These are phyloP conservation scores for Cephus runcator DNA, from an alignment of 2,888 invertebrate genomes.

Conservation along the genomic window DNA sequence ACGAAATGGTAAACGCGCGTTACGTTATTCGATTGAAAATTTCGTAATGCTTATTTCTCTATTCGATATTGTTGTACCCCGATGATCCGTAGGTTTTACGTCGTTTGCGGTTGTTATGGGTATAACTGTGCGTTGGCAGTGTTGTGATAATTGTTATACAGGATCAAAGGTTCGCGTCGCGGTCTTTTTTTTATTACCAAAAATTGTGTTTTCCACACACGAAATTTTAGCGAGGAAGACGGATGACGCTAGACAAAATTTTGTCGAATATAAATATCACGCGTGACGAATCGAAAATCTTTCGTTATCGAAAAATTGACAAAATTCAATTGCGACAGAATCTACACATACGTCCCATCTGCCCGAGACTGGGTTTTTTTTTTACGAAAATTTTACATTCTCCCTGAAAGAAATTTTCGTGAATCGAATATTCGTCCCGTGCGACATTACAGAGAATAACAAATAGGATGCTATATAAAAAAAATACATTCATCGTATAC, in stretches of 20 bases:
- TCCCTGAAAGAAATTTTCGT: not conserved
- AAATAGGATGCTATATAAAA: not conserved
- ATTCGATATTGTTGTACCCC: not conserved
- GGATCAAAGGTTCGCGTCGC: not conserved
- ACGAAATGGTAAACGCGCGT: not conserved
- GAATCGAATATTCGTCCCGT: not conserved
- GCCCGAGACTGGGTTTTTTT: not conserved
- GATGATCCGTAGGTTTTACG: not conserved
- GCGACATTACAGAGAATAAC: not conserved
- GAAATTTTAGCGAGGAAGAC: not conserved
- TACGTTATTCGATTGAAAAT: not conserved
- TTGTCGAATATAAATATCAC: constrained; percentile 8
- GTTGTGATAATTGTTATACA: not conserved
- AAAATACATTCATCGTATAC: not conserved
- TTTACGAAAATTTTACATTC: not conserved
- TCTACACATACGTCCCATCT: not conserved
- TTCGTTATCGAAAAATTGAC: not conserved
- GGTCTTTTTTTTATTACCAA: not conserved
- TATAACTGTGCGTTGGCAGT: not conserved
- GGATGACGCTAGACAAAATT: constrained; percentile 10
- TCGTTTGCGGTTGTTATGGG: not conserved
- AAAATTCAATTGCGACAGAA: not conserved
- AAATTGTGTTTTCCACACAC: not conserved
- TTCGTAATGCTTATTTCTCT: not conserved
- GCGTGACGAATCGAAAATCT: constrained; percentile 4